Evolutionary conservation across 2,113 vertebrate genomes (phyloP).

Genomic region (Nycticebus coucang): DNA sequence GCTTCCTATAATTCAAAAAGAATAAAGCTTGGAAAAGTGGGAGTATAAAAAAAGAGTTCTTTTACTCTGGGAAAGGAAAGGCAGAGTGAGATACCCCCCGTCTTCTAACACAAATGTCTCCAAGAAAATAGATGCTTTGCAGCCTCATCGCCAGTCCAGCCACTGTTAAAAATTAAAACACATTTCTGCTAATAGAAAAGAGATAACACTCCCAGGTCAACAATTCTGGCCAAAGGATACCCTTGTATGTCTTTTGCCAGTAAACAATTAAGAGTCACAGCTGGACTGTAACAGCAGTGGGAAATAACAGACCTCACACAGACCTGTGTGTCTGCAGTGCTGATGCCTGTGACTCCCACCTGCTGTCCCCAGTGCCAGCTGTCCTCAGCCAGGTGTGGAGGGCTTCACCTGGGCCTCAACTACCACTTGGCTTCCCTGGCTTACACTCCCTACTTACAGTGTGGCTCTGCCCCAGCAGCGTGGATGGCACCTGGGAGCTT

Average conservation of each 20-base stretch:
- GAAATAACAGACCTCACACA: not conserved
- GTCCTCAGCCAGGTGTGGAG: fast-evolving
- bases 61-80: not conserved
- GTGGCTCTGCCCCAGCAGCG: not conserved
- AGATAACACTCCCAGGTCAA: not conserved
- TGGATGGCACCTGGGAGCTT: not conserved
- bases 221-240: not conserved
- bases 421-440: not conserved
- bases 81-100: not conserved
- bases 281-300: not conserved
- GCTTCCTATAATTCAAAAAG: not conserved
- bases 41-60: not conserved
- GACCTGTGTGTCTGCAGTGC: not conserved
- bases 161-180: not conserved
- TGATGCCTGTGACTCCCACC: too few relatives aligned
- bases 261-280: not conserved
- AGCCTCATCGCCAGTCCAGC: not conserved
- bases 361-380: not conserved
- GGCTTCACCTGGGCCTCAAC: not conserved
- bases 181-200: not conserved
- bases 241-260: not conserved
- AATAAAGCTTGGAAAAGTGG: not conserved
- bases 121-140: not conserved
- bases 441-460: not conserved
- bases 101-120: not conserved